phyloP scores from a whole-genome alignment of 2,888 invertebrate genomes.

The Amblyjoppa proteus region DNA sequence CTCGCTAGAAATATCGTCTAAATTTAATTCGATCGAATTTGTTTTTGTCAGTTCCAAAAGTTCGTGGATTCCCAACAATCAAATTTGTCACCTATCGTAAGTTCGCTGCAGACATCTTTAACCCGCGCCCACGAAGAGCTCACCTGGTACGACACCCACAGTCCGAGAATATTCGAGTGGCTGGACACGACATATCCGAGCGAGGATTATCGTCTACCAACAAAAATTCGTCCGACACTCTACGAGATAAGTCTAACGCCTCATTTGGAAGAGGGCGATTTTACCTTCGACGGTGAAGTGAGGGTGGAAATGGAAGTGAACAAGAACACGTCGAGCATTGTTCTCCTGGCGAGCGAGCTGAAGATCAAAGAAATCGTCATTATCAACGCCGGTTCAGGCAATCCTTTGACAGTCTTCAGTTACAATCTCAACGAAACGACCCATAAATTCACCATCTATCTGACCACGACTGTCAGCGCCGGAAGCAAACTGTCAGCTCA shows the following conservation, averaged over 20 bases:
- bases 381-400: constrained; percentile 19
- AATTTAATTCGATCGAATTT: constrained; percentile 19
- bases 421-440: constrained; percentile 80
- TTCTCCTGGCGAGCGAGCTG: constrained; percentile 86
- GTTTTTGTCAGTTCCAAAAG: constrained; percentile 61
- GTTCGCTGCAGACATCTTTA: constrained; percentile 50
- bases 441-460: constrained; percentile 86
- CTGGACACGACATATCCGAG: constrained; percentile 71
- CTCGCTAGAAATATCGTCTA: neutral
- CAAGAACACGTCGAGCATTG: constrained; percentile 81
- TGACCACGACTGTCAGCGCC: constrained; percentile 81
- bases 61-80: constrained; percentile 47
- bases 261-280: constrained; percentile 84
- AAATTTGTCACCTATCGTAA: constrained; percentile 26
- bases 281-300: constrained; percentile 85
- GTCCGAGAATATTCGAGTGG: constrained; percentile 75
- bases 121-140: constrained; percentile 71
- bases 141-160: constrained; percentile 73
- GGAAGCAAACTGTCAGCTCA: constrained; percentile 85
- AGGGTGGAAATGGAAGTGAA: constrained; percentile 84
- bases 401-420: constrained; percentile 35
- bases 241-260: constrained; percentile 85
- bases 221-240: constrained; percentile 80
- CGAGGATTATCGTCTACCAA: constrained; percentile 86
- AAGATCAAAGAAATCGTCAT: constrained; percentile 74